Evolutionary conservation across 2,113 vertebrate species (phyloP), one percentile per base, ranked within the genome.

Genomic region (Mystacornis crossleyi): DNA sequence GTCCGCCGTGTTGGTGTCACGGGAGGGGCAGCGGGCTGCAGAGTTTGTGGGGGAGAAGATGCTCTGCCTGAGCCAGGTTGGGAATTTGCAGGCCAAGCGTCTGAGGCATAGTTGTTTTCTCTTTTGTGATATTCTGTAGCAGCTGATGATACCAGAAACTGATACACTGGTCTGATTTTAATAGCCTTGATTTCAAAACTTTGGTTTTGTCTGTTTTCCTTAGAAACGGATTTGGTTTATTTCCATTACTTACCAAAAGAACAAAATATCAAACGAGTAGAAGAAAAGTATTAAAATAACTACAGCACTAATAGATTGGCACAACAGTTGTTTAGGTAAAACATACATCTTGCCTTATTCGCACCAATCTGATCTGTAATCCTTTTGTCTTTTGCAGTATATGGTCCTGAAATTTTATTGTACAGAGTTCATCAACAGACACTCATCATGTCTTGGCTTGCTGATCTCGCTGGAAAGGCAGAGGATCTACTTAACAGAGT

Each of bases 401-500:
- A 62, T 78, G 70, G 10, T 62, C 62, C 67, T 62, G 92, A 79
- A 51, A 31, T 47, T 75, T 60, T 81, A 45, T 69, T 62, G 53
- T 74, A 8, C 53, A 62, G 55, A 83, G 62, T 84, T 48, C 96
- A 15, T 69, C 61, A 25, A 5, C 20, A 96, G 95, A 45, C 48
- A 69, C 70, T 58, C 95, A 97, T 96, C 93, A 99, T 99, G 99
- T 99, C 99, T 94, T 99, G 99, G 99, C 97, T 99, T 91, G 87
- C 98, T 70, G 99, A 99, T 85, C 96, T 99, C 6, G 99, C 99
- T 28, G 99, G 99, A 69, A 99, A 98, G 95, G 99, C 99, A 18
- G 99, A 99, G 96, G 98, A 99, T 96, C 99, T 99, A 50, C 98
- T 99, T 78, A 99, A 99, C 93, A 98, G 98, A 95, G 99, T 99